A percentile compares a stretch with the other conserved stretches of the same genome.
Evolutionary conservation across 2,113 vertebrate species (phyloP).

Genomic region (Rhinopomastus cyanomelas): DNA sequence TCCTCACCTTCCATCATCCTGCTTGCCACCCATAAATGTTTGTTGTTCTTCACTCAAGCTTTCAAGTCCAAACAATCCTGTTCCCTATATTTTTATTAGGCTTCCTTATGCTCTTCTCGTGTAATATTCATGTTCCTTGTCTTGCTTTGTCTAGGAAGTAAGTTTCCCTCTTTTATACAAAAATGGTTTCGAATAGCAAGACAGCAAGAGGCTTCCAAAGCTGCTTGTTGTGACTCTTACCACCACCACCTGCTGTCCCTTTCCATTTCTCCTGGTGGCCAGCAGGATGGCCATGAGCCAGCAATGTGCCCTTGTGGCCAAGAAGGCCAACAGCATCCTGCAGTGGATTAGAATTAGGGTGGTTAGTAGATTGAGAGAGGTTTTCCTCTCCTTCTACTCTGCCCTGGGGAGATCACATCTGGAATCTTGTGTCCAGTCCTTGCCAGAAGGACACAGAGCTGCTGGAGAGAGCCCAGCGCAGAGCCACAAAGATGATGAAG

Average conservation of each 20-base stretch:
- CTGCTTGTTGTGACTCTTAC: not conserved
- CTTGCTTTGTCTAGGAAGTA: not conserved
- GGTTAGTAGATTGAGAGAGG: no score
- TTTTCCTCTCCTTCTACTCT: no score
- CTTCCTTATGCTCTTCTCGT: not conserved
- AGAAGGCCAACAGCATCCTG: no score
- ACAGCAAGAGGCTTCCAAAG: not conserved
- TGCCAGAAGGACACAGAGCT: no score
- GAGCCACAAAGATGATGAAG: no score
- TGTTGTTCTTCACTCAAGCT: not conserved
- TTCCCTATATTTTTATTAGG: not conserved
- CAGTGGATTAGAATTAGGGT: no score
- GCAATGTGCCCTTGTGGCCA: no score
- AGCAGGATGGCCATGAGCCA: no score
- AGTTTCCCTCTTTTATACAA: not conserved
- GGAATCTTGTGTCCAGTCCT: no score
- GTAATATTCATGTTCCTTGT: not conserved
- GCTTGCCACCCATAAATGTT: not conserved
- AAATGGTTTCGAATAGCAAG: not conserved
- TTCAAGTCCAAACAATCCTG: not conserved
- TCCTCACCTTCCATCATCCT: not conserved
- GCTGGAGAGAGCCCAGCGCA: no score
- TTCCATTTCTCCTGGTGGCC: no score
- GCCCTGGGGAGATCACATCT: no score
- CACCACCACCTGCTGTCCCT: rapidly evolving